phyloP scores from a whole-genome alignment of 2,797 vertebrate genomes.

The Sciurus vulgaris region DNA sequence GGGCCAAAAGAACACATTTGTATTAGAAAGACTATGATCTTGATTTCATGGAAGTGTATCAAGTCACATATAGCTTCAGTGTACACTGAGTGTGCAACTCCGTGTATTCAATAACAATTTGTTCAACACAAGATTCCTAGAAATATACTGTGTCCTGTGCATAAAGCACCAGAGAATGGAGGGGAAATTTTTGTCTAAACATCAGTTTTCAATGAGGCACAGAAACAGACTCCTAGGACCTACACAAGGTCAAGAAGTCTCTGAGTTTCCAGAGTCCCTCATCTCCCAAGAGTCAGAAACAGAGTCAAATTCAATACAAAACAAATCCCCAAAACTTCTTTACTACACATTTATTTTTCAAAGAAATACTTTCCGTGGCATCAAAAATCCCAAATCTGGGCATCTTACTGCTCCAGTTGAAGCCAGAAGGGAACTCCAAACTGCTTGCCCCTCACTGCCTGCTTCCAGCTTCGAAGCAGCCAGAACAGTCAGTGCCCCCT shows the following conservation, averaged over 20 bases:
- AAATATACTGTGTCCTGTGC: not conserved
- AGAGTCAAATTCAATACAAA: not conserved
- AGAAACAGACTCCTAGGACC: not conserved
- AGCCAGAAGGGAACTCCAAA: too few species aligned
- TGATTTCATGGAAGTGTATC: not conserved
- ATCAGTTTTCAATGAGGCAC: not conserved
- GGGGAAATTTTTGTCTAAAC: not conserved
- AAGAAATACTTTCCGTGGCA: not conserved
- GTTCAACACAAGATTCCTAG: not conserved
- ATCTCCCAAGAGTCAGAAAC: not conserved
- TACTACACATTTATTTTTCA: slow-evolving; percentile 33
- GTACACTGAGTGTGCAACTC: not conserved
- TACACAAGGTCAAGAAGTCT: too few species aligned
- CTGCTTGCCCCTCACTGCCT: too few species aligned
- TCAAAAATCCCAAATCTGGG: not conserved
- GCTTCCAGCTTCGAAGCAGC: too few species aligned
- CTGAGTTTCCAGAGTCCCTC: too few species aligned
- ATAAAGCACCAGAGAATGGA: not conserved
- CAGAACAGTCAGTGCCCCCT: too few species aligned
- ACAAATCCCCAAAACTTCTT: not conserved
- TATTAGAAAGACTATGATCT: not conserved
- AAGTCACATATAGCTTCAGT: not conserved
- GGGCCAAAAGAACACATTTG: slow-evolving; percentile 1
- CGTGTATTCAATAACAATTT: not conserved
- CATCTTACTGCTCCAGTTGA: not conserved